Percentiles rank a stretch among this genome's conserved stretches.
Evolutionary conservation across 2,888 invertebrate genomes (phyloP).

Genomic region (Herminia tarsipennalis): DNA sequence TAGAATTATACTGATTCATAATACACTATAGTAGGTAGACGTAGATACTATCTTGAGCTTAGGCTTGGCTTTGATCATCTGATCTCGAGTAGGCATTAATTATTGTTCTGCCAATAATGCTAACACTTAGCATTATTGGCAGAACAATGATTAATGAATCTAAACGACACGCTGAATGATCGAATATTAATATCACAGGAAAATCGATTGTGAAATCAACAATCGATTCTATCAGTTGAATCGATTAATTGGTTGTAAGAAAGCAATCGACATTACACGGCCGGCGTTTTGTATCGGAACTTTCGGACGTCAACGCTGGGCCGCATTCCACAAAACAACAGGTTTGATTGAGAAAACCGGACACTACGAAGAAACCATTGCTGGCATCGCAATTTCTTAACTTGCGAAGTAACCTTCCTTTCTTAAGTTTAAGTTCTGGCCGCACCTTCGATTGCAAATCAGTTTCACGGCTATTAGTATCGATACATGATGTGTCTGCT

Average conservation of each 20-base stretch:
- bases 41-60: no score
- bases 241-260: slow-evolving; percentile 50
- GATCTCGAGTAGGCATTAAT: no score
- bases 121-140: no score
- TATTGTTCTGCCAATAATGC: no score
- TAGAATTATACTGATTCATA: no score
- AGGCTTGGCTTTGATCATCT: no score
- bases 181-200: no score
- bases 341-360: slow-evolving; percentile 68
- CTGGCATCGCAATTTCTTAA: slow-evolving; percentile 46
- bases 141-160: no score
- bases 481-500: slow-evolving; percentile 8
- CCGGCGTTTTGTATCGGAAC: slow-evolving; percentile 47
- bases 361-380: slow-evolving; percentile 53
- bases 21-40: no score
- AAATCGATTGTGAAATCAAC: slow-evolving; percentile 38
- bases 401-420: slow-evolving; percentile 40
- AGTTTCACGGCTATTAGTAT: slow-evolving; percentile 26
- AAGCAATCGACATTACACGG: slow-evolving; percentile 40
- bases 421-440: slow-evolving; percentile 36
- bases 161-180: no score
- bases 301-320: slow-evolving; percentile 59
- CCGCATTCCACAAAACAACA: slow-evolving; percentile 63
- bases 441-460: slow-evolving; percentile 38
- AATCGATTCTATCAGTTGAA: slow-evolving; percentile 31